A percentile compares a stretch with the other conserved stretches of the same genome.
Evolutionary conservation across 2,797 vertebrate species (phyloP).

Genomic region (Sebastes elongatus): DNA sequence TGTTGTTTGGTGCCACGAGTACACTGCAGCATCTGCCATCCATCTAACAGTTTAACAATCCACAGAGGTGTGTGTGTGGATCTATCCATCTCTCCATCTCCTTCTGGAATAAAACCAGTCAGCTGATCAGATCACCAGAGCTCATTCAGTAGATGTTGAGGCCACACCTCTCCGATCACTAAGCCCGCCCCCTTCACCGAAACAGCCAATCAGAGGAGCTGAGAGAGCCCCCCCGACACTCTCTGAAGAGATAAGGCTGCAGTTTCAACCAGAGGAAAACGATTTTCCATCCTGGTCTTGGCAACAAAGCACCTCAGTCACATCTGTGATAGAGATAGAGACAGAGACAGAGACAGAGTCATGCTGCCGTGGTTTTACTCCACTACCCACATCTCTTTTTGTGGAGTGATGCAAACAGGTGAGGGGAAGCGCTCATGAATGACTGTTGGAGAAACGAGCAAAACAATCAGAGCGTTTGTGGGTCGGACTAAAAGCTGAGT

Average conservation of each 20-base stretch:
- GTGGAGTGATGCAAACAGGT: neutral
- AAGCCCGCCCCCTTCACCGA: neutral
- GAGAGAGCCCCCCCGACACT: neutral
- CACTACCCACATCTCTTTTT: neutral
- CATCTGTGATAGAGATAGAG: neutral
- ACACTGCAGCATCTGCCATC: constrained; percentile 7
- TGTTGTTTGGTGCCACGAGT: neutral
- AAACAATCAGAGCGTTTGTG: neutral
- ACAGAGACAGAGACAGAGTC: neutral
- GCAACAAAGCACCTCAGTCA: constrained; percentile 23
- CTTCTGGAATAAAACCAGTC: constrained; percentile 19
- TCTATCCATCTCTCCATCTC: constrained; percentile 1
- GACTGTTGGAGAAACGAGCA: neutral
- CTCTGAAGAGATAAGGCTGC: neutral
- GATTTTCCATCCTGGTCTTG: neutral
- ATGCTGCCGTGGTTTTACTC: neutral
- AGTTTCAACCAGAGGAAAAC: neutral
- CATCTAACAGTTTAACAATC: neutral
- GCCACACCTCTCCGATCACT: neutral
- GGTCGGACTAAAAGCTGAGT: neutral
- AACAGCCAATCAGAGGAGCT: constrained; percentile 15
- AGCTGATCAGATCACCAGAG: constrained; percentile 37
- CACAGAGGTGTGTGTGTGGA: neutral
- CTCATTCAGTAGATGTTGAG: constrained; percentile 1
- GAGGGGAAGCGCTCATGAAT: neutral